phyloP scores from a whole-genome alignment of 2,113 vertebrate species.

The Circaetus cinerascens region DNA sequence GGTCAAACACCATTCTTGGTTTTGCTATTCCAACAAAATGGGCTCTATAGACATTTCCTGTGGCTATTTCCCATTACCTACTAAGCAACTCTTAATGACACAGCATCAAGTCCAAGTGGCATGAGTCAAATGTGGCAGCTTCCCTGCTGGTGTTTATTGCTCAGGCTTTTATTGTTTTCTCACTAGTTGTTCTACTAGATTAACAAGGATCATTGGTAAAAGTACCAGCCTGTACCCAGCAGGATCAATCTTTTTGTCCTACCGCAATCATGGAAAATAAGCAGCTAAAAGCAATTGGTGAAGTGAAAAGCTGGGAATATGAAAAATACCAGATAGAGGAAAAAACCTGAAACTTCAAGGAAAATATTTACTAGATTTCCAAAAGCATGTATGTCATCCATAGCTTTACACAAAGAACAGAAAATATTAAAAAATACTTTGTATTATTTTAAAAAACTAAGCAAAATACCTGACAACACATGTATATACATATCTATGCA shows the following conservation, averaged over 20 bases:
- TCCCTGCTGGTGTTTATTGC: background rate
- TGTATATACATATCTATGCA: background rate
- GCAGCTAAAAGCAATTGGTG: background rate
- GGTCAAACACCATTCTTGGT: background rate
- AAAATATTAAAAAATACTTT: background rate
- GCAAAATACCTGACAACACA: background rate
- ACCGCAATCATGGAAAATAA: background rate
- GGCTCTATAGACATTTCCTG: background rate
- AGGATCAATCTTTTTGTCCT: background rate
- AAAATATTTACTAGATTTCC: slow-evolving; percentile 36
- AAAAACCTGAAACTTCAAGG: background rate
- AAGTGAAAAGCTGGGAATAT: background rate
- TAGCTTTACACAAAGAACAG: background rate
- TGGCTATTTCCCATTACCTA: background rate
- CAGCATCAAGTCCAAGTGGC: background rate
- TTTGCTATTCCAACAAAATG: background rate
- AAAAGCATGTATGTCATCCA: background rate
- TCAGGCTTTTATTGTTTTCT: background rate
- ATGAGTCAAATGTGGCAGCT: background rate
- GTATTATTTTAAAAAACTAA: background rate
- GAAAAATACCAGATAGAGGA: background rate
- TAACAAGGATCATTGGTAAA: background rate
- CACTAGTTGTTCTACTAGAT: background rate
- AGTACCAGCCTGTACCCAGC: background rate
- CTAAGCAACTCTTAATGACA: background rate